These are phyloP conservation scores for Chloroclystis v-ata DNA, from an alignment of 2,888 invertebrate genomes.

Conservation along the genomic window DNA sequence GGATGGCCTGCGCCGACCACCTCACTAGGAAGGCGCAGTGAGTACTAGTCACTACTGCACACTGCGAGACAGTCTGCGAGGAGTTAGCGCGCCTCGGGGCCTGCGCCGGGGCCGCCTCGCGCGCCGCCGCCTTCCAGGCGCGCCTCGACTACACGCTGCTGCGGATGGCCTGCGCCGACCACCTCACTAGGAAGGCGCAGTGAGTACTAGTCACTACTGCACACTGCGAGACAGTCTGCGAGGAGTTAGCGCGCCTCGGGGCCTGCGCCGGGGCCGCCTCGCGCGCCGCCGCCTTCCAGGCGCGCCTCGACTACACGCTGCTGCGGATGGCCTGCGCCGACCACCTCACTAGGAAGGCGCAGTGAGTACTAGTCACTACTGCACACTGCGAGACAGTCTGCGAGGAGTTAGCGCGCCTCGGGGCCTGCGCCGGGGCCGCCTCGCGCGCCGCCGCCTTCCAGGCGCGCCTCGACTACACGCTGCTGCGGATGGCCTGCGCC, in stretches of 20 bases:
- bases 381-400: conserved; percentile 94
- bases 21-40: conserved; percentile 65
- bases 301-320: not conserved
- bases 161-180: conserved; percentile 33
- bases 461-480: conserved; percentile 19
- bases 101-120: conserved; percentile 60
- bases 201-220: too few species aligned
- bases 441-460: conserved; percentile 82
- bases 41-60: too few species aligned
- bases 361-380: conserved; percentile 59
- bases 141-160: not conserved
- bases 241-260: conserved; percentile 93
- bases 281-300: conserved; percentile 83
- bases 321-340: conserved; percentile 33
- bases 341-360: conserved; percentile 32
- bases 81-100: conserved; percentile 91
- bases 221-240: conserved; percentile 93
- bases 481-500: conserved; percentile 27
- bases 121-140: conserved; percentile 82
- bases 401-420: conserved; percentile 93
- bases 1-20: conserved; percentile 52
- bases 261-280: conserved; percentile 63
- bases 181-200: conserved; percentile 41
- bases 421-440: conserved; percentile 74
- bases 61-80: conserved; percentile 94